phyloP scores from a whole-genome alignment of 2,888 invertebrate genomes.

The Orchestes rusci region DNA sequence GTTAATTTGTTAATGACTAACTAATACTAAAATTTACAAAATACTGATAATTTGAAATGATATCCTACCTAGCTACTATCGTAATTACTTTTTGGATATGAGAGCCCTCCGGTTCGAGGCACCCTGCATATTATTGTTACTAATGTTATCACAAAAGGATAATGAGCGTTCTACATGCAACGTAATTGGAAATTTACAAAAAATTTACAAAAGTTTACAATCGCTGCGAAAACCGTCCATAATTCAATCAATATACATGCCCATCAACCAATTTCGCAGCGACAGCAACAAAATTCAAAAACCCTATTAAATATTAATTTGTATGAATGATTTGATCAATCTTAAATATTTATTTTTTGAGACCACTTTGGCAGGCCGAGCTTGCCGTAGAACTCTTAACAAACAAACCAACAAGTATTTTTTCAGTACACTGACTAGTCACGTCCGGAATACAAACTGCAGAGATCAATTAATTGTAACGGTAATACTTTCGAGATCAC shows the following conservation, averaged over 20 bases:
- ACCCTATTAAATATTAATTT: constrained; percentile 23
- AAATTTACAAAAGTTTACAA: constrained; percentile 13
- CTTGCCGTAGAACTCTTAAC: no score
- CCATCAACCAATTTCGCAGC: constrained; percentile 5
- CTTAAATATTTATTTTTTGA: constrained; percentile 15
- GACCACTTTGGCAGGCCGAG: constrained; percentile 7
- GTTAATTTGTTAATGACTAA: constrained; percentile 25
- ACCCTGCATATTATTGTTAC: constrained; percentile 18
- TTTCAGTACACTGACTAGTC: no score
- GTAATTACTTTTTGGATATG: constrained; percentile 7
- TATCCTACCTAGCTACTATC: constrained; percentile 20
- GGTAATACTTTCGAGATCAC: no score
- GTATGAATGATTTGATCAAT: constrained; percentile 19
- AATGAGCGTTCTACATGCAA: constrained; percentile 24
- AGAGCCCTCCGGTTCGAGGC: background rate
- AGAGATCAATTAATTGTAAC: no score
- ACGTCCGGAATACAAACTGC: no score
- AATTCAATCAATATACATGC: constrained; percentile 3
- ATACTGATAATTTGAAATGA: constrained; percentile 29
- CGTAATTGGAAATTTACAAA: constrained; percentile 21
- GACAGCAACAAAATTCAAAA: constrained; percentile 19
- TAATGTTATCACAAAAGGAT: constrained; percentile 24
- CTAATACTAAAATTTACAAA: constrained; percentile 29
- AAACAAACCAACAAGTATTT: no score
- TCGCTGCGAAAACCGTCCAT: constrained; percentile 6